Evolutionary conservation across 2,797 vertebrate species (phyloP).

Genomic region (Anas georgica): DNA sequence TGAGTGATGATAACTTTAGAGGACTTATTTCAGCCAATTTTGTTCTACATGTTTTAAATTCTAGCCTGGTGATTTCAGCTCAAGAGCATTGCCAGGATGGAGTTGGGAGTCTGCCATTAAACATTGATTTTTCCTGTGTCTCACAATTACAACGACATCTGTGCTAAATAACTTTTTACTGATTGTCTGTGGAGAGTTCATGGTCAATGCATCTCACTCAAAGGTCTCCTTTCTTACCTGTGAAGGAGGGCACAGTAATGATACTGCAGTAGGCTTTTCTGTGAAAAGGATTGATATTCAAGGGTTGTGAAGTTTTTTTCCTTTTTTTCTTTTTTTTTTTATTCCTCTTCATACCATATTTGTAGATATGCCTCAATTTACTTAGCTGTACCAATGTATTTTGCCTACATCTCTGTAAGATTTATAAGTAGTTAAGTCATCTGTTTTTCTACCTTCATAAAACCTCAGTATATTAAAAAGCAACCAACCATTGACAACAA

Average conservation of each 20-base stretch:
- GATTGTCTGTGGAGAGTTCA: slow-evolving; percentile 45
- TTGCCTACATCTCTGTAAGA: neutral
- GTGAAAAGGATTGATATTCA: neutral
- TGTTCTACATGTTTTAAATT: slow-evolving; percentile 64
- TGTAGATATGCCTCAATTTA: neutral
- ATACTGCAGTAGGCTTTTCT: neutral
- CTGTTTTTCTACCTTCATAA: neutral
- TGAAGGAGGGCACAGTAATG: neutral
- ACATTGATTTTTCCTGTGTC: slow-evolving; percentile 71
- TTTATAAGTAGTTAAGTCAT: neutral
- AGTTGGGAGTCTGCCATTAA: slow-evolving; percentile 61
- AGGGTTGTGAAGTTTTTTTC: neutral
- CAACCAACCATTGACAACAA: neutral
- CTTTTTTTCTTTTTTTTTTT: neutral
- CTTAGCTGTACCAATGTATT: neutral
- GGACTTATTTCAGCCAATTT: slow-evolving; percentile 47
- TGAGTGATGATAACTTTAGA: slow-evolving; percentile 29
- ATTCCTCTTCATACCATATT: neutral
- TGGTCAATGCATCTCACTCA: neutral
- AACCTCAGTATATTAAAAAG: neutral
- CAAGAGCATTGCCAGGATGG: slow-evolving; percentile 45
- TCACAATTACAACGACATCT: slow-evolving; percentile 83
- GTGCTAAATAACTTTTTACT: slow-evolving; percentile 72
- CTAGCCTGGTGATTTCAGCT: slow-evolving; percentile 42
- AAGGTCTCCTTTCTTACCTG: slow-evolving; percentile 23